Evolutionary conservation across 2,797 vertebrate species (phyloP).

Genomic region (Paramormyrops hopkinsi): DNA sequence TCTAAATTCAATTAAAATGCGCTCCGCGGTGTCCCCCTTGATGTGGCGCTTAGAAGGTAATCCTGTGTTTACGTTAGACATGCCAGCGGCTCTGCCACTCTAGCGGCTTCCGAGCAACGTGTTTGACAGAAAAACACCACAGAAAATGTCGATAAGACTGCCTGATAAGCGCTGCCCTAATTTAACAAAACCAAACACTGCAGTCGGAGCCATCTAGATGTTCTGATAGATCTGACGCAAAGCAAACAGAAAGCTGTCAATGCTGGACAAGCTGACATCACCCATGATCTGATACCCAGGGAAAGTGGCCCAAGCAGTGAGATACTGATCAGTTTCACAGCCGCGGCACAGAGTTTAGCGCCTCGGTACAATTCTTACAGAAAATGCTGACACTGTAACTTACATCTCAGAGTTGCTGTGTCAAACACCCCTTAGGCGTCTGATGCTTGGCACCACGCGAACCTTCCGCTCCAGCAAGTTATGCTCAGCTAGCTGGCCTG

Average conservation of each 20-base stretch:
- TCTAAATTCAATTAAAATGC: conserved; percentile 1
- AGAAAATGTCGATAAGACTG: neutral
- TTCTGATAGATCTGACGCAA: neutral
- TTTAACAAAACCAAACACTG: neutral
- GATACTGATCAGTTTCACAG: neutral
- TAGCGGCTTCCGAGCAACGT: neutral
- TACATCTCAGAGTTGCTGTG: neutral
- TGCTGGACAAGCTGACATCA: neutral
- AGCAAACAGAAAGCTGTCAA: neutral
- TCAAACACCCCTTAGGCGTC: neutral
- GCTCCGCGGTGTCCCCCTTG: neutral
- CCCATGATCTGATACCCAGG: neutral
- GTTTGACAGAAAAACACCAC: neutral
- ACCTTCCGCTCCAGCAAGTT: neutral
- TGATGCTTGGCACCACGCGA: neutral
- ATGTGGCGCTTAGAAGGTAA: neutral
- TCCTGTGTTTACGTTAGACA: neutral
- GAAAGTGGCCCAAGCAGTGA: neutral
- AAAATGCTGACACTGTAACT: conserved; percentile 8
- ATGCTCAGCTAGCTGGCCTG: neutral
- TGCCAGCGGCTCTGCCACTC: neutral
- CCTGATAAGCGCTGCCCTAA: neutral
- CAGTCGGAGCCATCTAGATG: neutral
- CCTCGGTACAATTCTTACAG: neutral
- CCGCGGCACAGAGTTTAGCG: neutral